Evolutionary conservation across 2,113 vertebrate genomes (phyloP), one percentile per base, ranked within the genome.

Genomic region (Parus major): DNA sequence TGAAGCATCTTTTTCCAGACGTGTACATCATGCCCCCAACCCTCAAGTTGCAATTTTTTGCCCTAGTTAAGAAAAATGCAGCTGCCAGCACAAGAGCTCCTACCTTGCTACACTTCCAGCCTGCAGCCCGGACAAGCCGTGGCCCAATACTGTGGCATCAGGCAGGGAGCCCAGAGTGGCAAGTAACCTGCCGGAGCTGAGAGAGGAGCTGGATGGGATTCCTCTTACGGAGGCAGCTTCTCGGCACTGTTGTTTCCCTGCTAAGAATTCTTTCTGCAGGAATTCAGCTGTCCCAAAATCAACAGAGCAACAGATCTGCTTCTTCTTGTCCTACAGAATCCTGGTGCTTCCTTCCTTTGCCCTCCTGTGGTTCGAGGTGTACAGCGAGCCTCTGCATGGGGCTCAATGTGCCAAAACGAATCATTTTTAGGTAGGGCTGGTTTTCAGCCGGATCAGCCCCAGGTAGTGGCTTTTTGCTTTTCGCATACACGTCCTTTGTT

Each of bases 311-410:
- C 24, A 7, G 28, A 53, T 20, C 15, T 22, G 27, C 29, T 70
- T 3, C 15, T 70, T 66, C 27, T 63, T 1, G 4, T 46, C 33
- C 29, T 41, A 47, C 27, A 70, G 79, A 87, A 27, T n/a, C 23
- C 60, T n/a, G 19, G 14, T 8, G 8, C 36, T 31, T 39, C 23
- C 44, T 20, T 47, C 11, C 44, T 68, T 78, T 87, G 46, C 23
- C 44, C 53, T 71, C 10, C 60, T 1, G 0, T 0, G 2, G 35
- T 20, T 55, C 1, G 8, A 78, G 19, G 73, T 28, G 57, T 13
- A 25, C 0, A 0, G 44, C 0, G 2, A 90, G 28, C 46, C 10
- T 73, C 57, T 59, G 19, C 12, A 1, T 1, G 21, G 33, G 75
- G 56, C 29, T 33, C 39, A 66, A 20, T 15, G 29, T 49, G 44